Conservation (phyloP, 2,113 vertebrate genomes). For the Myrmophylax atrothorax region DNA sequence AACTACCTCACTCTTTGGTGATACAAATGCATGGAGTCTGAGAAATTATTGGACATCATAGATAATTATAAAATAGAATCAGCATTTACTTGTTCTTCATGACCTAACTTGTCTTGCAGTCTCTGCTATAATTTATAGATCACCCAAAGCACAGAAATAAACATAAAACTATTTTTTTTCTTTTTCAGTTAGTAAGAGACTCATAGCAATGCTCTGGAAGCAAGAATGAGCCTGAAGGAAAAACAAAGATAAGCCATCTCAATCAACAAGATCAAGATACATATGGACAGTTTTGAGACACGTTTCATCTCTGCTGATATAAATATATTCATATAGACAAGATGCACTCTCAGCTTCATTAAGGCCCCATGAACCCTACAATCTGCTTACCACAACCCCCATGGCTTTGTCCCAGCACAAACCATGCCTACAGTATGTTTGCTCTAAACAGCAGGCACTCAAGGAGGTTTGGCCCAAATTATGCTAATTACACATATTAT, state of each 20-base stretch:
- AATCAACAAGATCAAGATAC: not conserved
- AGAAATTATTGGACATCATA: not conserved
- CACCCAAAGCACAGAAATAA: not conserved
- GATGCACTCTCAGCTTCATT: not conserved
- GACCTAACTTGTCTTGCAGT: not conserved
- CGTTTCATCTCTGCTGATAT: not conserved
- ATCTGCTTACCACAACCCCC: not conserved
- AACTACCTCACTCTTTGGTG: not conserved
- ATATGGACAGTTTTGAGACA: not conserved
- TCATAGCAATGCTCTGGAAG: not conserved
- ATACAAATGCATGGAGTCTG: not conserved
- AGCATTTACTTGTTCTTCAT: not conserved
- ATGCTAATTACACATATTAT: not conserved
- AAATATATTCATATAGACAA: not conserved
- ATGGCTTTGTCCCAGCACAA: not conserved
- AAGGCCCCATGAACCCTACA: not conserved
- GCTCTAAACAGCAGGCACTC: not conserved
- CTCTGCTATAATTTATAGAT: not conserved
- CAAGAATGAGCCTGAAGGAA: not conserved
- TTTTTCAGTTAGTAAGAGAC: not conserved
- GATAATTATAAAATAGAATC: not conserved
- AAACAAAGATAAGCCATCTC: not conserved
- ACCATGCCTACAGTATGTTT: not conserved
- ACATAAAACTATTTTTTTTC: not conserved
- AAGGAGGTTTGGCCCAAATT: not conserved